phyloP scores from a whole-genome alignment of 1,140 invertebrate species.

The Littorina saxatilis region DNA sequence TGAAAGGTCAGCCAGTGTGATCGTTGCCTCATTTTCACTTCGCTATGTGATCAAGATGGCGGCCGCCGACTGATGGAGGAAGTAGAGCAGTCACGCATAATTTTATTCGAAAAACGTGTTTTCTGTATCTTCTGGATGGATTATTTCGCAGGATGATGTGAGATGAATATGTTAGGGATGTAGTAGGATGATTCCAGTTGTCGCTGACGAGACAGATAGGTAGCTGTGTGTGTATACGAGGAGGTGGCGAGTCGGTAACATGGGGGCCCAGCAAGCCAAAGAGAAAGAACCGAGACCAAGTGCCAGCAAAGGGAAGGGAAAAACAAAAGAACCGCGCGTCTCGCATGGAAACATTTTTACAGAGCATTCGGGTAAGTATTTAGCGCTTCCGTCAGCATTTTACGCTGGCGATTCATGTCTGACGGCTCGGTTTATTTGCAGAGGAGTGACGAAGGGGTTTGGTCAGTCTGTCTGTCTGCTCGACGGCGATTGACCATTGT shows the following conservation, averaged over 20 bases:
- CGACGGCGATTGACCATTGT: background rate
- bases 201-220: constrained; percentile 32
- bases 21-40: constrained; percentile 36
- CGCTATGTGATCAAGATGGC: constrained; percentile 55
- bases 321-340: constrained; percentile 53
- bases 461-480: background rate
- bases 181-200: constrained; percentile 39
- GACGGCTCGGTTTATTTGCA: background rate
- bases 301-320: constrained; percentile 53
- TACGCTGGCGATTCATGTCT: too few relatives aligned
- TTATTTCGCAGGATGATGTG: constrained; percentile 18
- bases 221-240: constrained; percentile 25
- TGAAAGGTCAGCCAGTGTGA: constrained; percentile 37
- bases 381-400: too few relatives aligned
- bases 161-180: constrained; percentile 38
- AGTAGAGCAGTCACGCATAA: constrained; percentile 43
- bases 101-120: constrained; percentile 24
- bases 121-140: constrained; percentile 1
- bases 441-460: background rate
- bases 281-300: constrained; percentile 40
- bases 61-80: constrained; percentile 58
- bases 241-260: constrained; percentile 43
- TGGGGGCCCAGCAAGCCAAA: constrained; percentile 60
- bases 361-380: constrained; percentile 49
- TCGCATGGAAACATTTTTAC: constrained; percentile 35